These are phyloP conservation scores for Chymomyza procnemis DNA, from an alignment of 2,888 invertebrate genomes.

Conservation along the genomic window DNA sequence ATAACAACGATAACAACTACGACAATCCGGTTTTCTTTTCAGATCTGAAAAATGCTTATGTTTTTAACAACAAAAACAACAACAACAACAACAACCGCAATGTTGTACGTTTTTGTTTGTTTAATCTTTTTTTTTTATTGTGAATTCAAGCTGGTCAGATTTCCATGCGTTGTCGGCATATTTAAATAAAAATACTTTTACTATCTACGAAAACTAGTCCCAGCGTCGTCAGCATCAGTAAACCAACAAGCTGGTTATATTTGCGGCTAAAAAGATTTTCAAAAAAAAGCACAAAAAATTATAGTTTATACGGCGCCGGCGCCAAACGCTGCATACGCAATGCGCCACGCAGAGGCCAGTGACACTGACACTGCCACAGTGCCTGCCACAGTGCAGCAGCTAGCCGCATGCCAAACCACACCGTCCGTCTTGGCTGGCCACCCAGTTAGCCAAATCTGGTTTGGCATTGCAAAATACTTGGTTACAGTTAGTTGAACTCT, in stretches of 20 bases:
- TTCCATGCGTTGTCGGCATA: slow-evolving; percentile 68
- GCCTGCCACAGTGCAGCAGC: slow-evolving; percentile 32
- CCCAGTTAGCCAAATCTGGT: not conserved
- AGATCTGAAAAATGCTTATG: slow-evolving; percentile 60
- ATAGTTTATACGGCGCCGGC: slow-evolving; percentile 57
- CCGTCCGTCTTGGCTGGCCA: not conserved
- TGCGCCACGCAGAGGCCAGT: slow-evolving; percentile 54
- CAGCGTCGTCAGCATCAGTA: slow-evolving; percentile 20
- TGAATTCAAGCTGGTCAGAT: slow-evolving; percentile 60
- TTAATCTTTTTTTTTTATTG: slow-evolving; percentile 27
- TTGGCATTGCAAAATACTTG: not conserved
- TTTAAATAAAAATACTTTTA: slow-evolving; percentile 73
- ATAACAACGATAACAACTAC: slow-evolving; percentile 32
- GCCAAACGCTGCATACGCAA: slow-evolving; percentile 54
- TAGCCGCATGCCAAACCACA: slow-evolving; percentile 51
- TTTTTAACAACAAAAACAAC: slow-evolving; percentile 52
- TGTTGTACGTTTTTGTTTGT: slow-evolving; percentile 50
- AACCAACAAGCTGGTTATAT: slow-evolving; percentile 57
- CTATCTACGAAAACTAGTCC: slow-evolving; percentile 72
- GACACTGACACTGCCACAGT: slow-evolving; percentile 20
- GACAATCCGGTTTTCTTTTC: slow-evolving; percentile 60
- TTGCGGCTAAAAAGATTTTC: slow-evolving; percentile 3
- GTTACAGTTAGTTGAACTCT: slow-evolving; percentile 4
- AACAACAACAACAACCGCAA: slow-evolving; percentile 21
- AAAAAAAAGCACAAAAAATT: slow-evolving; percentile 48